Evolutionary conservation across 2,797 vertebrate species (phyloP).

Genomic region (Crocidura indochinensis): DNA sequence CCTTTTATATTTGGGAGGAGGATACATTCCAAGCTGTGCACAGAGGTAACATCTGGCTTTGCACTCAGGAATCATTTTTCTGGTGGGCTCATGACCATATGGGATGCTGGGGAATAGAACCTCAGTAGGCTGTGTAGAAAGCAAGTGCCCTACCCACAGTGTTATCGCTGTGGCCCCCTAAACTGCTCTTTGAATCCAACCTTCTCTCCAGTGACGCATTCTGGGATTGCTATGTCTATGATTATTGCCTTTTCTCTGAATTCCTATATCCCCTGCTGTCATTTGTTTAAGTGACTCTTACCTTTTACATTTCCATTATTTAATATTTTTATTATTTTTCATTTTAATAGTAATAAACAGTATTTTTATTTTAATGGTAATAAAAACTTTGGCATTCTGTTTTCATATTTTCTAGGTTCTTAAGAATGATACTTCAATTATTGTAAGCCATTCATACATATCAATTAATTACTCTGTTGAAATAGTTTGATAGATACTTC

Average conservation of each 20-base stretch:
- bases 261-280: not conserved
- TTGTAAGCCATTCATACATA: conserved; percentile 45
- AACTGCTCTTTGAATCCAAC: not conserved
- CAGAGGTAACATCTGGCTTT: too few species aligned
- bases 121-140: too few species aligned
- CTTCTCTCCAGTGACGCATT: not conserved
- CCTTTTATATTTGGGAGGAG: not conserved
- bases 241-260: not conserved
- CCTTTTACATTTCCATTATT: conserved; percentile 54
- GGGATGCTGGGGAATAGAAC: too few species aligned
- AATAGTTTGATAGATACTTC: conserved; percentile 37
- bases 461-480: conserved; percentile 38
- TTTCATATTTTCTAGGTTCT: conserved; percentile 28
- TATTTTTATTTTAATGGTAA: not conserved
- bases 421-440: conserved; percentile 54
- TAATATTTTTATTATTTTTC: conserved; percentile 50
- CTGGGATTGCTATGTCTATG: not conserved
- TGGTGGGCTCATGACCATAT: too few species aligned
- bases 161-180: not conserved
- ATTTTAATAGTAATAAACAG: not conserved
- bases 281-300: not conserved
- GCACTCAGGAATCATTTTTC: too few species aligned
- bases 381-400: conserved; percentile 59
- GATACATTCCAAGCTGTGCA: too few species aligned
- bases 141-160: too few species aligned